phyloP scores from a whole-genome alignment of 2,888 invertebrate species.

The Argyresthia albistria region DNA sequence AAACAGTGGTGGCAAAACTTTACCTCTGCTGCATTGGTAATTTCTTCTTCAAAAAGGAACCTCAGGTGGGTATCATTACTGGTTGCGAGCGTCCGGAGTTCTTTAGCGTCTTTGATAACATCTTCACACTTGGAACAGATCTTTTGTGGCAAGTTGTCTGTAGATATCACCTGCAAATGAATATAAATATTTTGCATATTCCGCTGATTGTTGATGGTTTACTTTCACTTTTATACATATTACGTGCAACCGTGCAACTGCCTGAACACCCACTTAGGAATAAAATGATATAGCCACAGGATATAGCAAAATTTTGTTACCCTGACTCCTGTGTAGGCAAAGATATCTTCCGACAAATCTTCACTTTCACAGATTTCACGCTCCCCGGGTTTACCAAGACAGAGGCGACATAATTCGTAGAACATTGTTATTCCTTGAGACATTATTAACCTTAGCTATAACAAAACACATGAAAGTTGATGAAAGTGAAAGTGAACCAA shows the following conservation, averaged over 20 bases:
- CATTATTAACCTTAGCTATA: background rate
- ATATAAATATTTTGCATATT: background rate
- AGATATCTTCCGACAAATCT: constrained; percentile 25
- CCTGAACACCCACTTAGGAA: too few relatives aligned
- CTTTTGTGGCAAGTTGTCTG: constrained; percentile 30
- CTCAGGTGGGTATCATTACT: constrained; percentile 31
- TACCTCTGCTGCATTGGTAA: background rate
- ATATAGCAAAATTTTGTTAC: constrained; percentile 14
- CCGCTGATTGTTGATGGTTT: too few relatives aligned
- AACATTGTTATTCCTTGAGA: background rate
- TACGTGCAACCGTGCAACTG: too few relatives aligned
- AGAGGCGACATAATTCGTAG: constrained; percentile 33
- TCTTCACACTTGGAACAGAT: constrained; percentile 35
- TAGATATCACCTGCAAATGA: constrained; percentile 4
- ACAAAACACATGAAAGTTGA: too few relatives aligned
- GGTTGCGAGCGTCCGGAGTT: constrained; percentile 24
- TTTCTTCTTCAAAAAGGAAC: constrained; percentile 18
- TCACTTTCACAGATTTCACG: constrained; percentile 20
- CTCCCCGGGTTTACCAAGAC: constrained; percentile 25
- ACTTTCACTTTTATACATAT: too few relatives aligned
- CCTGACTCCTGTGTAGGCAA: constrained; percentile 24
- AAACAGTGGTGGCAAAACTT: background rate
- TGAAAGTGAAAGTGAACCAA: too few relatives aligned
- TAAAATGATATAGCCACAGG: too few relatives aligned
- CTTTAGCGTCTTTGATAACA: constrained; percentile 23